These are phyloP conservation scores for Sphaerophoria rueppellii DNA, from an alignment of 2,888 invertebrate genomes.

Conservation along the genomic window DNA sequence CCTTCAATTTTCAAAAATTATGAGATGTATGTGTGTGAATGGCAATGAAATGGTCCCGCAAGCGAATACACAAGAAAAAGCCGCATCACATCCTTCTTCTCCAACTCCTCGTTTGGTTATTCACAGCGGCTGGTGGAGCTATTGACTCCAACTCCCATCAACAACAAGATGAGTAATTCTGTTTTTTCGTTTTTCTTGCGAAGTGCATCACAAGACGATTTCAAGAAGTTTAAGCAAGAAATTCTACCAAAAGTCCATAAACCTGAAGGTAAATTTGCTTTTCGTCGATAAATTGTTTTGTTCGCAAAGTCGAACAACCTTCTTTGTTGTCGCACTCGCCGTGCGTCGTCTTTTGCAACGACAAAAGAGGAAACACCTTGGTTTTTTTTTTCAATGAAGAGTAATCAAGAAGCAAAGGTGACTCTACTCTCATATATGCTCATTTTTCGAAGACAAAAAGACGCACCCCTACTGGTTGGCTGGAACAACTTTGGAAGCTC, in stretches of 20 bases:
- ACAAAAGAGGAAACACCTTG: constrained; percentile 60
- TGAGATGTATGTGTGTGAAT: not conserved
- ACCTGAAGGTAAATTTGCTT: constrained; percentile 58
- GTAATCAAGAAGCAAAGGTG: constrained; percentile 22
- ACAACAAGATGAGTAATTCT: constrained; percentile 50
- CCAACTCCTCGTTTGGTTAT: too few species aligned
- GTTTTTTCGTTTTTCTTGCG: not conserved
- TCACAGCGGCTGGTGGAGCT: not conserved
- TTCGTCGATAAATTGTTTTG: constrained; percentile 25
- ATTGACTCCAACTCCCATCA: not conserved
- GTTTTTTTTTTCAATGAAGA: constrained; percentile 23
- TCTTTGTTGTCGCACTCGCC: not conserved
- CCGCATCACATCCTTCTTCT: not conserved
- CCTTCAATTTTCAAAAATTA: constrained; percentile 9
- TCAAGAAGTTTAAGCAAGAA: constrained; percentile 28
- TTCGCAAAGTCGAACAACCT: constrained; percentile 26
- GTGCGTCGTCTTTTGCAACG: not conserved
- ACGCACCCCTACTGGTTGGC: not conserved
- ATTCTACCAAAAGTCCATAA: constrained; percentile 53
- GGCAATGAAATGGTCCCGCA: constrained; percentile 2
- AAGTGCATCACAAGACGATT: constrained; percentile 30
- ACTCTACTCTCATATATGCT: constrained; percentile 9
- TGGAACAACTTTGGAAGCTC: not conserved
- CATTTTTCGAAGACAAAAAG: not conserved
- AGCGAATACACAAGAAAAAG: not conserved